Evolutionary conservation across 2,888 invertebrate genomes (phyloP), one percentile per base, ranked within the genome.

Genomic region (Cantharis flavilabris): DNA sequence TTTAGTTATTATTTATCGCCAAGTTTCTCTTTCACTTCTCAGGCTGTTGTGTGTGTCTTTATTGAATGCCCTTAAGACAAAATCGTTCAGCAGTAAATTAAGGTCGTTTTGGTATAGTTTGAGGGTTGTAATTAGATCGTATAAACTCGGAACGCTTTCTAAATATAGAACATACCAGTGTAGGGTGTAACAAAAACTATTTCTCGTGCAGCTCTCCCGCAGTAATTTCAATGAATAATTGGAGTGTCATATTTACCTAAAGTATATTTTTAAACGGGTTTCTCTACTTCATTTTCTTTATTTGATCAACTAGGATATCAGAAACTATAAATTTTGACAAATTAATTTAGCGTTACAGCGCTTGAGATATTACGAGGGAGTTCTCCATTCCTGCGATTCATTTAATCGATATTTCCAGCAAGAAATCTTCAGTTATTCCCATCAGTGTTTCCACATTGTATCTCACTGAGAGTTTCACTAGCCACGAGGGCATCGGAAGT

Each of bases 101-200:
- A 67, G 71, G 71, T 71, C 71, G 71, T 71, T 62, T 63, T 63
- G 23, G 63, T 71, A 71, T 20, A 62, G 63, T 62, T 71, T 23
- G 63, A 63, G 63, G 63, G 71, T 63, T 62, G 63, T 71, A 71
- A 71, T 71, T 71, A 71, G 71, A 71, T 71, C 71, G 71, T 71
- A 71, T 23, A 71, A 71, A 71, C 65, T 67, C 65, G 65, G 26
- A 26, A 23, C 26, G 18, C 23, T 18, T 67, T 67, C 65, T 67
- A 67, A 23, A 67, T 67, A 23, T 67, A 67, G 65, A 67, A 67
- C 13, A n/a, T 13, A 13, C 49, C 49, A 49, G 49, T n/a, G 49
- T 13, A 49, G 49, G 49, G 49, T n/a, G 49, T 49, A 49, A 49
- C 49, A 49, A 49, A 49, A 49, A 49, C 49, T 49, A 49, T 49